These are phyloP conservation scores for Scolopax bukidnonensis DNA, from an alignment of 2,797 vertebrate species.

Conservation along the genomic window DNA sequence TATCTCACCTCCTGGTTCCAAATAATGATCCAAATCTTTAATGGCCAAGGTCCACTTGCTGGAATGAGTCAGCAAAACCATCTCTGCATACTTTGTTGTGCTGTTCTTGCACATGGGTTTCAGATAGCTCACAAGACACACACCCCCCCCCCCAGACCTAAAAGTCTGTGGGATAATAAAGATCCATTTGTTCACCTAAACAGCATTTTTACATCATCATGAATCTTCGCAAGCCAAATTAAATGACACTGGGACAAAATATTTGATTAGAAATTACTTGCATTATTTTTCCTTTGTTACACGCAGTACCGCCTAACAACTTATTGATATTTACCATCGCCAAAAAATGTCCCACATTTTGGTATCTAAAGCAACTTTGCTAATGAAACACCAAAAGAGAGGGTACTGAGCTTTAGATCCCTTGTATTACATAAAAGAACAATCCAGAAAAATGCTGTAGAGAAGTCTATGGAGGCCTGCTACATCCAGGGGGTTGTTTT, in stretches of 20 bases:
- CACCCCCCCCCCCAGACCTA: not conserved
- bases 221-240: not conserved
- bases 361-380: slow-evolving; percentile 21
- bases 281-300: slow-evolving; percentile 8
- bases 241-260: not conserved
- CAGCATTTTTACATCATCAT: not conserved
- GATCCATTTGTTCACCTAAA: not conserved
- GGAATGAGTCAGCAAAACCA: slow-evolving; percentile 37
- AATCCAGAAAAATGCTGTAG: not conserved
- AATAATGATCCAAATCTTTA: not conserved
- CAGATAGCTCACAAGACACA: not conserved
- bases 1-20: not conserved
- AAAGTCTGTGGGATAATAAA: not conserved
- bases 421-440: slow-evolving; percentile 41
- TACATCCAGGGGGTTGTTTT: slow-evolving; percentile 16
- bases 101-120: not conserved
- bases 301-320: not conserved
- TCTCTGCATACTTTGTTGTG: not conserved
- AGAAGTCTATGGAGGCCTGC: slow-evolving; percentile 15
- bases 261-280: not conserved
- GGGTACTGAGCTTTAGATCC: slow-evolving; percentile 5
- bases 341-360: not conserved
- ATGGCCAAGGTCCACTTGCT: not conserved
- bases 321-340: not conserved
- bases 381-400: slow-evolving; percentile 11